Evolutionary conservation across 2,888 invertebrate genomes (phyloP).

Genomic region (Sthenelais limicola): DNA sequence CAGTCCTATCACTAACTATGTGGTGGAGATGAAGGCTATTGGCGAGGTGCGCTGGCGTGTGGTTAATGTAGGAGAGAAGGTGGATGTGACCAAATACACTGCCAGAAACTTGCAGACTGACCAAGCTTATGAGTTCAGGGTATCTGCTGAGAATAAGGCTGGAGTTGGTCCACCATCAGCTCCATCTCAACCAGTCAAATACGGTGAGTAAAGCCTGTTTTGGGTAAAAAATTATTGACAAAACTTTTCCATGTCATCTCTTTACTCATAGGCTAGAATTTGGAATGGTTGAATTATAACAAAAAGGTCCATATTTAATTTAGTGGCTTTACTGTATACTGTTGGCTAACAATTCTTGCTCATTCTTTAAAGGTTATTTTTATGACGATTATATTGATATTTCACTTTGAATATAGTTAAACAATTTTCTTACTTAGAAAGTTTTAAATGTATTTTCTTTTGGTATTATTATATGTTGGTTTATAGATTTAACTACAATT

Average conservation of each 20-base stretch:
- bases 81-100: conserved; percentile 56
- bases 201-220: conserved; percentile 43
- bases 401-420: too few species aligned
- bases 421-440: neutral
- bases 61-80: conserved; percentile 76
- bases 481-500: too few species aligned
- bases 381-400: too few species aligned
- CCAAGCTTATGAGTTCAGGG: conserved; percentile 68
- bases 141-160: conserved; percentile 70
- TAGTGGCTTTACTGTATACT: too few species aligned
- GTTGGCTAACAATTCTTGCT: too few species aligned
- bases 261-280: too few species aligned
- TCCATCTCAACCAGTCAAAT: conserved; percentile 52
- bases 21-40: conserved; percentile 52
- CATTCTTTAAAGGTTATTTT: too few species aligned
- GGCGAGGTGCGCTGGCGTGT: conserved; percentile 76
- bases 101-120: conserved; percentile 64
- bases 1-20: conserved; percentile 57
- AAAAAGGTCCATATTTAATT: too few species aligned
- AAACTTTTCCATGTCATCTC: neutral
- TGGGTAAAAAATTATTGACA: neutral
- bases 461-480: too few species aligned
- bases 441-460: neutral
- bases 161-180: conserved; percentile 60
- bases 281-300: too few species aligned